Conservation (phyloP, 2,888 invertebrate species). For the Dolichomitus sp. region DNA sequence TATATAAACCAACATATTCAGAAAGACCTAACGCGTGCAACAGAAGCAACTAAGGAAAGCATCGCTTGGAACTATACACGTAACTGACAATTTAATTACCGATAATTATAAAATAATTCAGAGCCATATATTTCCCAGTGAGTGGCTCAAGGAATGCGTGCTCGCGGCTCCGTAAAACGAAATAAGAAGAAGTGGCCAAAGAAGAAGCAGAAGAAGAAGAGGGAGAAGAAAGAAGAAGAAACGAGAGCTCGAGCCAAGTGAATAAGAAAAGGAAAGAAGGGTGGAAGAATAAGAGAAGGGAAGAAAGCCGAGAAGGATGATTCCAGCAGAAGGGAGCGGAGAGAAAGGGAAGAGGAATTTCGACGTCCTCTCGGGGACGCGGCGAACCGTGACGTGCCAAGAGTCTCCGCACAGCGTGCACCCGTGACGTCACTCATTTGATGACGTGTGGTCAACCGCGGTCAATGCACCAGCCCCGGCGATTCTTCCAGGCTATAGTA, state of each 20-base stretch:
- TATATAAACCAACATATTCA: not conserved
- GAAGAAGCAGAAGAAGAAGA: not conserved
- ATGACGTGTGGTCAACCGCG: conserved; percentile 86
- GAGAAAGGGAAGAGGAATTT: conserved; percentile 52
- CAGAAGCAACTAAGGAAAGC: not conserved
- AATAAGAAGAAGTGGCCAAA: not conserved
- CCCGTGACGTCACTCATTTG: conserved; percentile 85
- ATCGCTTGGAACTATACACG: not conserved
- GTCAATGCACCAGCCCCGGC: conserved; percentile 84
- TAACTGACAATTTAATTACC: conserved; percentile 51
- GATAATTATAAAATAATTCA: conserved; percentile 46
- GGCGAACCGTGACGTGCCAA: conserved; percentile 78
- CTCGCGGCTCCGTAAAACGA: conserved; percentile 28
- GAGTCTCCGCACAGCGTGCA: conserved; percentile 68
- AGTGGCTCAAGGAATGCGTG: conserved; percentile 40
- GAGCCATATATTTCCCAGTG: conserved; percentile 22
- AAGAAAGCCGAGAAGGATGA: conserved; percentile 1
- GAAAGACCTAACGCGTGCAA: not conserved
- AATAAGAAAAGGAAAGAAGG: conserved; percentile 20
- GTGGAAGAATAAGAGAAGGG: conserved; percentile 38
- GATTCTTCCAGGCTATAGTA: conserved; percentile 80
- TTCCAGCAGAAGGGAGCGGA: not conserved
- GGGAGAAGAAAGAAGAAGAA: not conserved
- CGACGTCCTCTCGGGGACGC: conserved; percentile 66
- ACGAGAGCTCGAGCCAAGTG: conserved; percentile 1